These are phyloP conservation scores for Pachliopta kotzebuea DNA, from an alignment of 2,888 invertebrate species.

Conservation along the genomic window DNA sequence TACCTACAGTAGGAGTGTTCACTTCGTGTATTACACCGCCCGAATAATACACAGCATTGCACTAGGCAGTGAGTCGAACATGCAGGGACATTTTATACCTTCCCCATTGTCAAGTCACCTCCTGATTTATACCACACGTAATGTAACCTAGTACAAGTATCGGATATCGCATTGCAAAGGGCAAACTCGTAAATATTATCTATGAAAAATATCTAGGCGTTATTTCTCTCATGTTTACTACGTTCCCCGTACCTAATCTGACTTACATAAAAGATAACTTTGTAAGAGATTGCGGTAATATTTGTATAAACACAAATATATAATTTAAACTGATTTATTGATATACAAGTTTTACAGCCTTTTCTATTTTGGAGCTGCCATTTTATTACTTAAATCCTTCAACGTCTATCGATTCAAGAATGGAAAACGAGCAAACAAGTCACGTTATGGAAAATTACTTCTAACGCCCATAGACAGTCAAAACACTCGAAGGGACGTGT, in stretches of 20 bases:
- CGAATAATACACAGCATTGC: conserved; percentile 30
- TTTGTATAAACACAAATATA: too few species aligned
- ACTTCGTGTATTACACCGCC: conserved; percentile 39
- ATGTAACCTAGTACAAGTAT: conserved; percentile 29
- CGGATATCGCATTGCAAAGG: conserved; percentile 32
- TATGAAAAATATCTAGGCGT: conserved; percentile 22
- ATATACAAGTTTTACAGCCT: too few species aligned
- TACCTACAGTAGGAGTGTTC: conserved; percentile 32
- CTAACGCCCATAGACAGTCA: too few species aligned
- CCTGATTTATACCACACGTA: conserved; percentile 40
- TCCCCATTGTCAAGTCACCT: conserved; percentile 45
- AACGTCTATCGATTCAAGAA: too few species aligned
- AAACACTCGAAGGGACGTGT: too few species aligned
- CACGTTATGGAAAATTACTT: too few species aligned
- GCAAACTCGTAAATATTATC: conserved; percentile 36
- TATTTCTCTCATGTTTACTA: neutral
- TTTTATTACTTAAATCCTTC: too few species aligned
- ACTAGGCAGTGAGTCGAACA: conserved; percentile 34
- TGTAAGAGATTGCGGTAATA: too few species aligned
- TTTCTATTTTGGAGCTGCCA: too few species aligned
- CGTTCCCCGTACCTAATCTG: neutral
- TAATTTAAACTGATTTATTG: too few species aligned
- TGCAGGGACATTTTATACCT: conserved; percentile 38
- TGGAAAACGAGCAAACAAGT: too few species aligned
- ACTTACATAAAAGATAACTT: neutral